Conservation (phyloP, 2,113 vertebrate genomes). For the Corvus hawaiiensis region DNA sequence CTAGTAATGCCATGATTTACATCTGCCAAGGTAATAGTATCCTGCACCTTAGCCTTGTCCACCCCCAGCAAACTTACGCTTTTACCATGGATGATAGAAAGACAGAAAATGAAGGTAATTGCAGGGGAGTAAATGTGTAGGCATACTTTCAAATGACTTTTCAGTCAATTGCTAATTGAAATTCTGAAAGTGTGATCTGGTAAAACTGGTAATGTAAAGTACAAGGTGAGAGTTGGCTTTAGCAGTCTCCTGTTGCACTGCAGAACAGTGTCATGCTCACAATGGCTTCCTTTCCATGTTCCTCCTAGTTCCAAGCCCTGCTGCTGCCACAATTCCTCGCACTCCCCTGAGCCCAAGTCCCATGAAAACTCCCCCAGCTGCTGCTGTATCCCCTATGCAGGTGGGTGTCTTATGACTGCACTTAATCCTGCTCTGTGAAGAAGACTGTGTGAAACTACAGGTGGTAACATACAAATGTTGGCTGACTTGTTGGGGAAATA, state of each 20-base stretch:
- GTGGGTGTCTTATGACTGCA: conserved; percentile 57
- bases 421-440: not conserved
- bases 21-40: not conserved
- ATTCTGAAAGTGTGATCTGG: conserved; percentile 4
- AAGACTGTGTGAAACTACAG: not conserved
- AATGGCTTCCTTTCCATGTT: not conserved
- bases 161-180: conserved; percentile 24
- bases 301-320: conserved; percentile 67
- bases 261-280: not conserved
- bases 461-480: not conserved
- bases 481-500: not conserved
- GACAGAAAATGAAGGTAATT: conserved; percentile 13
- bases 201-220: not conserved
- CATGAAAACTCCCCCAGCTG: conserved; percentile 93
- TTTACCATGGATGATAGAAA: not conserved
- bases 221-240: not conserved
- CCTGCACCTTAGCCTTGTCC: not conserved
- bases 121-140: conserved; percentile 5
- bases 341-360: conserved; percentile 93
- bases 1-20: not conserved
- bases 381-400: conserved; percentile 95
- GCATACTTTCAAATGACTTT: conserved; percentile 15
- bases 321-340: conserved; percentile 83
- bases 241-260: not conserved
- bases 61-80: not conserved